phyloP scores from a whole-genome alignment of 1,140 invertebrate species.

The Ylistrum balloti region DNA sequence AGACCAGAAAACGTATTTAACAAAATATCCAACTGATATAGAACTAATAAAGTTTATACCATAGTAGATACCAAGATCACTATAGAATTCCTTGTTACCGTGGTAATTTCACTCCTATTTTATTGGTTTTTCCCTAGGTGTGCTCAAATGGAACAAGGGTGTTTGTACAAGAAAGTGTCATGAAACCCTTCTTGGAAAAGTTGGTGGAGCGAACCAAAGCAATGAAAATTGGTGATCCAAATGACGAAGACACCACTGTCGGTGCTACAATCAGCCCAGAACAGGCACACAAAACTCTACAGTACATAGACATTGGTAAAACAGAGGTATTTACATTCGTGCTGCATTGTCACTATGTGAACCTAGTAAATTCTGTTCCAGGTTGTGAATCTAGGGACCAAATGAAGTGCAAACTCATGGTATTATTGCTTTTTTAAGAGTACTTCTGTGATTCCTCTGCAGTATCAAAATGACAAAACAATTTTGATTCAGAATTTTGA shows the following conservation, averaged over 20 bases:
- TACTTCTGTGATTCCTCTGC: no score
- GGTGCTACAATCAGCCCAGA: constrained; percentile 84
- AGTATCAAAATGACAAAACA: no score
- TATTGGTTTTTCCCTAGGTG: constrained; percentile 74
- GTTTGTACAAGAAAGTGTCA: constrained; percentile 83
- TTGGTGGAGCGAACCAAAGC: constrained; percentile 79
- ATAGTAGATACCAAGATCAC: background rate
- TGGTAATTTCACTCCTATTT: background rate
- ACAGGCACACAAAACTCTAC: constrained; percentile 84
- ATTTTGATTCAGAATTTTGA: no score
- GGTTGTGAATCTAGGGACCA: no score
- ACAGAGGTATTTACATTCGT: constrained; percentile 81
- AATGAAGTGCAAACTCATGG: no score
- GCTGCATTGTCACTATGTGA: no score
- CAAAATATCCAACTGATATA: background rate
- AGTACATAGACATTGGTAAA: constrained; percentile 84
- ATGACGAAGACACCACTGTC: constrained; percentile 82
- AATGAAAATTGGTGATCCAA: constrained; percentile 83
- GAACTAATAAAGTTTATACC: background rate
- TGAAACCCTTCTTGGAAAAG: constrained; percentile 79
- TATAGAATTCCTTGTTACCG: background rate
- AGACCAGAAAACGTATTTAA: background rate
- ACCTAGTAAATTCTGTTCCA: no score
- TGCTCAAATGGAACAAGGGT: constrained; percentile 86
- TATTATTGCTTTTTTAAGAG: no score